These are phyloP conservation scores for Anthrax anthrax DNA, from an alignment of 2,888 invertebrate species.

Conservation along the genomic window DNA sequence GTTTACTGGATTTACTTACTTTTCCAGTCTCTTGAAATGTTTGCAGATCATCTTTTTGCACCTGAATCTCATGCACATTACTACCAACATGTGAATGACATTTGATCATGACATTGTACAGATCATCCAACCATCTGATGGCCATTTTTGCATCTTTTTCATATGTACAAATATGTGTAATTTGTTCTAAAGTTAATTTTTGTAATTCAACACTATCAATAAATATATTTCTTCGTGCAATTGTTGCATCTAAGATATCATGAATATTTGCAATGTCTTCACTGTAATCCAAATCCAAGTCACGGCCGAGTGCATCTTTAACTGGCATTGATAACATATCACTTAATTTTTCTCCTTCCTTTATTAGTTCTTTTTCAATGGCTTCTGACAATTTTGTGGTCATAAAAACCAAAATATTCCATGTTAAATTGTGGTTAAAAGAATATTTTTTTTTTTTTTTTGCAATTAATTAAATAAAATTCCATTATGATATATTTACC, in stretches of 20 bases:
- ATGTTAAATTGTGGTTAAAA: too few species aligned
- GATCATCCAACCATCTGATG: slow-evolving; percentile 60
- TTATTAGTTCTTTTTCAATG: slow-evolving; percentile 50
- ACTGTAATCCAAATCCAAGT: slow-evolving; percentile 52
- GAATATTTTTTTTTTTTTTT: too few species aligned
- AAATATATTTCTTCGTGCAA: slow-evolving; percentile 53
- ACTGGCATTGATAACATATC: slow-evolving; percentile 65
- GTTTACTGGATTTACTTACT: too few species aligned
- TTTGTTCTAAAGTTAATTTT: slow-evolving; percentile 62
- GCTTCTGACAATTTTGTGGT: too few species aligned
- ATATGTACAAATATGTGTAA: slow-evolving; percentile 57
- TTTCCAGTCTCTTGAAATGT: slow-evolving; percentile 65
- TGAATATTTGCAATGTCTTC: slow-evolving; percentile 57
- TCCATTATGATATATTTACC: slow-evolving; percentile 33
- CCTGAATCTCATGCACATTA: slow-evolving; percentile 54
- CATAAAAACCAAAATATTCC: too few species aligned
- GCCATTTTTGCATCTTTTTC: slow-evolving; percentile 64
- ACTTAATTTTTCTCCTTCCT: slow-evolving; percentile 61
- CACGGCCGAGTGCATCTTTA: slow-evolving; percentile 60
- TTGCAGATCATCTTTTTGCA: slow-evolving; percentile 58
- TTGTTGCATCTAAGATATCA: slow-evolving; percentile 53
- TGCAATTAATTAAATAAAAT: too few species aligned
- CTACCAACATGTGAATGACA: slow-evolving; percentile 60
- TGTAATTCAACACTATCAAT: slow-evolving; percentile 62
- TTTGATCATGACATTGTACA: slow-evolving; percentile 53